Conservation (phyloP, 2,888 invertebrate genomes). For the Morpho deidamia region DNA sequence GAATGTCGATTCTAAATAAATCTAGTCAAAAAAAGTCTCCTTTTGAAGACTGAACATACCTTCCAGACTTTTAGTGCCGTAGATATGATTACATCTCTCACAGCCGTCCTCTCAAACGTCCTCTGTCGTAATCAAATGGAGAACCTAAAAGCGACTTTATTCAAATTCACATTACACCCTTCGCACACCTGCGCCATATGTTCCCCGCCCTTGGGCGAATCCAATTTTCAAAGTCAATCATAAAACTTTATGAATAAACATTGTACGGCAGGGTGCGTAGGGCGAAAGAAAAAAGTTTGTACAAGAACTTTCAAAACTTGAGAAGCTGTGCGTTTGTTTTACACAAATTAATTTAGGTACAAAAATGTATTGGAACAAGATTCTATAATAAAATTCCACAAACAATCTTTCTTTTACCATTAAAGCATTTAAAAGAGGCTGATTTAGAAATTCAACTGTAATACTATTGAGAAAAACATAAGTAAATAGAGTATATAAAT, state of each 20-base stretch:
- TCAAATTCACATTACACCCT: not conserved
- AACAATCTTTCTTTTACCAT: no score
- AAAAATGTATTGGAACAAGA: no score
- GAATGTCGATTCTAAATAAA: no score
- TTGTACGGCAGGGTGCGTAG: slow-evolving; percentile 19
- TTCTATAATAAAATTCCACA: no score
- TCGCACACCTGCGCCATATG: not conserved
- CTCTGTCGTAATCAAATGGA: not conserved
- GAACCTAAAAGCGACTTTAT: not conserved
- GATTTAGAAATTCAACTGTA: no score
- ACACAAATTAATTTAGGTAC: slow-evolving; percentile 2
- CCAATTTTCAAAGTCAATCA: slow-evolving; percentile 49
- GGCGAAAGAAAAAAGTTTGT: slow-evolving; percentile 1
- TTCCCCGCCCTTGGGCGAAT: slow-evolving; percentile 24
- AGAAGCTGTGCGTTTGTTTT: not conserved
- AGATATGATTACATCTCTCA: not conserved
- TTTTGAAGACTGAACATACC: no score
- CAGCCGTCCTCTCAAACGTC: not conserved
- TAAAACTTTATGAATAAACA: slow-evolving; percentile 53
- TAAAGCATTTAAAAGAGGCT: no score
- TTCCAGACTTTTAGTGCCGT: no score
- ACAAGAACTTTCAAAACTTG: slow-evolving; percentile 1
- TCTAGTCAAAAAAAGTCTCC: no score
- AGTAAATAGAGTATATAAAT: no score
- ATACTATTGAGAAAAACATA: no score